Evolutionary conservation across 2,888 invertebrate species (phyloP), one percentile per base, ranked within the genome.

Genomic region (Drosophila vallismaia): DNA sequence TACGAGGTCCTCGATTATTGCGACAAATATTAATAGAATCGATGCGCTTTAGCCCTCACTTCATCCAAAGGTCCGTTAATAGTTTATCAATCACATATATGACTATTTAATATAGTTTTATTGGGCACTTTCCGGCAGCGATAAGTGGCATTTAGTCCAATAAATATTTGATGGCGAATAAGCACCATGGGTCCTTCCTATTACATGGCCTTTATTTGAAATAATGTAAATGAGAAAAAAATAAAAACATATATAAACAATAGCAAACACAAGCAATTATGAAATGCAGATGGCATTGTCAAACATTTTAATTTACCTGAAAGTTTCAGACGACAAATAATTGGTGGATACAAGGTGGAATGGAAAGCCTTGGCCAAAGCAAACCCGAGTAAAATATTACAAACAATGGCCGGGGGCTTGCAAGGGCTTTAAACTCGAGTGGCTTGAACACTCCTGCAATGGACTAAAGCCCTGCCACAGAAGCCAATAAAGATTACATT

Each of bases 301-400:
- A 28, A 54, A 33, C 14, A 53, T 24, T 70, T 72, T 54, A 70
- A 70, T 72, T 63, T 63, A 45, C 44, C 72, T 40, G 40, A 71
- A 50, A 45, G 40, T 40, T 45, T 5, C 42, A 29, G 19, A 42
- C 28, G 36, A 24, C 10, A 55, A 42, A 19, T n/a, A 8, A 19
- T 19, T 19, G 40, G 5, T 29, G 48, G 6, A 24, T 29, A 6
- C 29, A 54, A 12, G 29, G 12, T 5, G 9, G 28, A 14, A 26
- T 33, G 33, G 26, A 14, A 38, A 24, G 19, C 19, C 19, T 19
- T 2, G 4, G 28, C 28, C 28, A 36, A 69, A 58, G 49, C 48
- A 69, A 67, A 67, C 57, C 57, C 57, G 36, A 26, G 29, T 26
- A 26, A 38, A 69, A 49, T 36, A 48, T 29, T 40, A 33, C 42